A percentile compares a stretch with the other conserved stretches of the same genome.
Evolutionary conservation across 2,113 vertebrate genomes (phyloP).

Genomic region (Rhinichthys klamathensis): DNA sequence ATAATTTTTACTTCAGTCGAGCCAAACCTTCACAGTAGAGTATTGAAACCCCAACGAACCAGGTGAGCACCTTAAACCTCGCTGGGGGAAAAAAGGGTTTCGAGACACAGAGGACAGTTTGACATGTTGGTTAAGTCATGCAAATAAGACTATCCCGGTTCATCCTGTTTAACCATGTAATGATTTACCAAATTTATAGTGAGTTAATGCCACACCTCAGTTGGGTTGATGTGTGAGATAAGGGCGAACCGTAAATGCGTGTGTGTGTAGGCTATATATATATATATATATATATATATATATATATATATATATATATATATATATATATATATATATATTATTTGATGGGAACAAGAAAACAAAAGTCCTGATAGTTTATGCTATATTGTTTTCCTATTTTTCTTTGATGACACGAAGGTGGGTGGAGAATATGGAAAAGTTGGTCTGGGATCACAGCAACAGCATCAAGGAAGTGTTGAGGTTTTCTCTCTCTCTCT

Average conservation of each 20-base stretch:
- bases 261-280: too few relatives aligned
- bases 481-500: not conserved
- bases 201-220: not conserved
- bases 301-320: too few relatives aligned
- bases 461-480: not conserved
- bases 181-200: not conserved
- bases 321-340: too few relatives aligned
- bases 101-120: not conserved
- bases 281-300: too few relatives aligned
- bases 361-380: not conserved
- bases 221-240: not conserved
- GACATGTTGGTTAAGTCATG: not conserved
- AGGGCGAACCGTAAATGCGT: too few relatives aligned
- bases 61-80: slow-evolving; percentile 23
- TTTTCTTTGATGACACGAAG: not conserved
- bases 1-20: not conserved
- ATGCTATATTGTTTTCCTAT: not conserved
- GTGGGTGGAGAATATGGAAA: not conserved
- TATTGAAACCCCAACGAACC: not conserved
- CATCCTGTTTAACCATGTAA: not conserved
- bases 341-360: not conserved
- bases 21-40: not conserved
- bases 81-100: not conserved
- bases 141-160: not conserved
- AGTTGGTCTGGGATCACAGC: not conserved